Conservation (phyloP, 2,797 vertebrate species). For the Aulostomus chinensis region DNA sequence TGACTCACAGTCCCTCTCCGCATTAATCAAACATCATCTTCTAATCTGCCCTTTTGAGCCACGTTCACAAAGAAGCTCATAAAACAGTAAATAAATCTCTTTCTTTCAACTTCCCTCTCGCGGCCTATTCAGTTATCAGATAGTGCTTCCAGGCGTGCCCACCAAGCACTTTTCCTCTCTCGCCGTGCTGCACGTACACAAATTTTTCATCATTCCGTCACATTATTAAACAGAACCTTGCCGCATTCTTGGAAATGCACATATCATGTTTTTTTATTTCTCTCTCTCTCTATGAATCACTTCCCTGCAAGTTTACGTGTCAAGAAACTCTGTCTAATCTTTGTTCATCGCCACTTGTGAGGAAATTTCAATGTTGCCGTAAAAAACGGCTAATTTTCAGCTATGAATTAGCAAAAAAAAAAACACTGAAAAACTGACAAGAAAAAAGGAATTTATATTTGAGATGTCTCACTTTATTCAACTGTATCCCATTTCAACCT, state of each 20-base stretch:
- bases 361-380: too few species aligned
- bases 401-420: too few species aligned
- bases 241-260: constrained; percentile 7
- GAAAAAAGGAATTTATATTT: too few species aligned
- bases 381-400: too few species aligned
- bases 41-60: constrained; percentile 19
- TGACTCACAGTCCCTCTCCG: constrained; percentile 5
- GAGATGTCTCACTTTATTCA: too few species aligned
- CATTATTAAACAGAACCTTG: constrained; percentile 1
- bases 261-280: constrained; percentile 1
- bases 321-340: too few species aligned
- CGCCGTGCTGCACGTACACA: background rate
- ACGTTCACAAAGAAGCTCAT: background rate
- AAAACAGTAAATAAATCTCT: constrained; percentile 10
- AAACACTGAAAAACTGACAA: too few species aligned
- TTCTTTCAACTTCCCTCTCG: background rate
- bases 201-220: constrained; percentile 15
- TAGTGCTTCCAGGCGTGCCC: background rate
- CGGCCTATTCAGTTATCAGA: constrained; percentile 5
- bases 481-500: too few species aligned
- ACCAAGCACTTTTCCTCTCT: constrained; percentile 5
- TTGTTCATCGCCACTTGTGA: too few species aligned
- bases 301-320: too few species aligned
- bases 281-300: too few species aligned
- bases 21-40: constrained; percentile 26